These are phyloP conservation scores for Chrysochloris asiatica DNA, from an alignment of 2,113 vertebrate genomes.

Conservation along the genomic window DNA sequence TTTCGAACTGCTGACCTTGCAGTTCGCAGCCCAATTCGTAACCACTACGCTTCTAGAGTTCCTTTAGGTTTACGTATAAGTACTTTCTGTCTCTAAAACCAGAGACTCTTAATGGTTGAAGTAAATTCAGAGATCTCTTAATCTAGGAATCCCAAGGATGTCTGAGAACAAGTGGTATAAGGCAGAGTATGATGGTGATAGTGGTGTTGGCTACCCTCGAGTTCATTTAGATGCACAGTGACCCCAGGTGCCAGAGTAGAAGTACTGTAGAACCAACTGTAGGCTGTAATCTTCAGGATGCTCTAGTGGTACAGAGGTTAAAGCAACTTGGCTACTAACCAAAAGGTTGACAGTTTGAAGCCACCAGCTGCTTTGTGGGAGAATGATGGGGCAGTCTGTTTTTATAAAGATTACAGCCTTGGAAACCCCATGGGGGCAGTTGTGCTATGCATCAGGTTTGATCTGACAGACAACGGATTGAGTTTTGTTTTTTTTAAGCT, in stretches of 20 bases:
- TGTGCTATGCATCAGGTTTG: not conserved
- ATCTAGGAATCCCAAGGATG: not conserved
- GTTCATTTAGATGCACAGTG: not conserved
- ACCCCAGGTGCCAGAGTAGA: not conserved
- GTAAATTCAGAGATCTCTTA: not conserved
- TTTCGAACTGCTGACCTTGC: too few relatives aligned
- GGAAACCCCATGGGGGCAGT: too few relatives aligned
- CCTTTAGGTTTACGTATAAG: not conserved
- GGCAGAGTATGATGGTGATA: not conserved
- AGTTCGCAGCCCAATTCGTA: too few relatives aligned
- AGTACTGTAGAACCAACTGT: too few relatives aligned
- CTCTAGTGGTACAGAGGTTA: not conserved
- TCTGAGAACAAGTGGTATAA: not conserved
- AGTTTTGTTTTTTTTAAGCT: not conserved
- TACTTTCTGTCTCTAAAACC: not conserved
- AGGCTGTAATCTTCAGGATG: too few relatives aligned
- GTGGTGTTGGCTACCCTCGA: not conserved
- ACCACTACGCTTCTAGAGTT: too few relatives aligned
- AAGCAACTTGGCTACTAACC: not conserved
- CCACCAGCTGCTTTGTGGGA: not conserved
- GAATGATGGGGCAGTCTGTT: not conserved
- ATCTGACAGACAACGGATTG: not conserved
- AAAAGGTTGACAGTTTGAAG: not conserved
- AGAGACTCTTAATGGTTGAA: not conserved
- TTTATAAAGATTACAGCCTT: not conserved